These are phyloP conservation scores for Therioaphis trifolii DNA, from an alignment of 2,888 invertebrate species.

Conservation along the genomic window DNA sequence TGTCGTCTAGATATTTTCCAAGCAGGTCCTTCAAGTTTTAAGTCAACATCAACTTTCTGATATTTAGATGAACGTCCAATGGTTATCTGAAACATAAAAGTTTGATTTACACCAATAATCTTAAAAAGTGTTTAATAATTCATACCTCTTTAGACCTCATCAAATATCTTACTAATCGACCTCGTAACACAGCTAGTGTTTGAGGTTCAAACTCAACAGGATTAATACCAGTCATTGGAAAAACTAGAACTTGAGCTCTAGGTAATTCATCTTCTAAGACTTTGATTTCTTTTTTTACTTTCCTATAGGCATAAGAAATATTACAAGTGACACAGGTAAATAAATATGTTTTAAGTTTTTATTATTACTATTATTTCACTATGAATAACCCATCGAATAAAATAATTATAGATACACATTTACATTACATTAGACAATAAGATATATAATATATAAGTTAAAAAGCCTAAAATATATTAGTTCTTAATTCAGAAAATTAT, in stretches of 20 bases:
- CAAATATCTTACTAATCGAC: slow-evolving; percentile 90
- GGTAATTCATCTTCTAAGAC: slow-evolving; percentile 88
- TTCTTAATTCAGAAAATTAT: too few relatives aligned
- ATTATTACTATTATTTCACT: too few relatives aligned
- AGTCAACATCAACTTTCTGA: slow-evolving; percentile 90
- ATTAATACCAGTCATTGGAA: slow-evolving; percentile 86
- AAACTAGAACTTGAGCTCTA: slow-evolving; percentile 93
- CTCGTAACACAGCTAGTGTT: slow-evolving; percentile 91
- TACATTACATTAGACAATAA: too few relatives aligned
- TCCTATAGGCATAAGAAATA: slow-evolving; percentile 69
- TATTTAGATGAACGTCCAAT: slow-evolving; percentile 91
- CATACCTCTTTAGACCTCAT: slow-evolving; percentile 90
- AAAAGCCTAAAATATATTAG: too few relatives aligned
- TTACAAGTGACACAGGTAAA: not conserved
- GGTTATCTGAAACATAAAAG: slow-evolving; percentile 76
- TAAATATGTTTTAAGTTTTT: not conserved
- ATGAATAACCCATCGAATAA: too few relatives aligned
- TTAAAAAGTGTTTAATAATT: not conserved
- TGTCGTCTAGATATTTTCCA: slow-evolving; percentile 93
- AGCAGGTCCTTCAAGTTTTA: slow-evolving; percentile 92
- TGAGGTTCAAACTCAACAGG: slow-evolving; percentile 92
- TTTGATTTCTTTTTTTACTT: slow-evolving; percentile 87
- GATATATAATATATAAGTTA: too few relatives aligned
- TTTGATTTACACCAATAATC: not conserved
- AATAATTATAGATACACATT: too few relatives aligned